Evolutionary conservation across 2,888 invertebrate genomes (phyloP), one percentile per base, ranked within the genome.

Genomic region (Notodonta dromedarius): DNA sequence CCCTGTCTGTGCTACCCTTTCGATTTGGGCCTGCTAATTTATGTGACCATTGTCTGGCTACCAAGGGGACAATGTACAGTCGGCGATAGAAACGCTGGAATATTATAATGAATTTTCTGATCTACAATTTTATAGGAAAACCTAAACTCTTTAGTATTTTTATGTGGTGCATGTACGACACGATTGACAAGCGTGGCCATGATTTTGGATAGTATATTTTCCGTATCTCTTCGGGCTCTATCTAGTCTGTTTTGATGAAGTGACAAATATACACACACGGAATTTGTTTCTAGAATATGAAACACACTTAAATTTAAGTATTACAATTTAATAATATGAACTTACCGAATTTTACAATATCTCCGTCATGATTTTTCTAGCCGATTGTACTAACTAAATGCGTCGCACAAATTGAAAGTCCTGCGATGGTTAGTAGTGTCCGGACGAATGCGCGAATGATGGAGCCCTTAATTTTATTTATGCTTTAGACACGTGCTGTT

Each of bases 391-490:
- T 78, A 75, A 79, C 82, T 83, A 83, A 82, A 84, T 85, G 80
- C 74, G 76, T 73, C 74, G 77, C 79, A 83, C 90, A 90, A 91
- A 91, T 90, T 90, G 91, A 91, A 90, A 86, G 87, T 76, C 71
- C 78, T 57, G 24, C 66, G 65, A 74, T 74, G 74, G 75, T 70
- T 72, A 68, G 77, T 63, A 58, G 62, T 40, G 74, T 67, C 54
- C 62, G 72, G 56, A 16, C 63, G 63, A 60, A 62, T 63, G 65
- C 55, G 73, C 73, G 67, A 81, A 78, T 80, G 83, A 82, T 79
- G 79, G 78, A 70, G 78, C 84, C 85, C 88, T 77, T 89, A 86
- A 89, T 88, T 88, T 90, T 87, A 87, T 91, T 90, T 89, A 90
- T 89, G 86, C 79, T 73, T 77, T 75, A 79, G 84, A 84, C 89